Evolutionary conservation across 2,797 vertebrate genomes (phyloP), one percentile per base, ranked within the genome.

Genomic region (Dipus sagitta): DNA sequence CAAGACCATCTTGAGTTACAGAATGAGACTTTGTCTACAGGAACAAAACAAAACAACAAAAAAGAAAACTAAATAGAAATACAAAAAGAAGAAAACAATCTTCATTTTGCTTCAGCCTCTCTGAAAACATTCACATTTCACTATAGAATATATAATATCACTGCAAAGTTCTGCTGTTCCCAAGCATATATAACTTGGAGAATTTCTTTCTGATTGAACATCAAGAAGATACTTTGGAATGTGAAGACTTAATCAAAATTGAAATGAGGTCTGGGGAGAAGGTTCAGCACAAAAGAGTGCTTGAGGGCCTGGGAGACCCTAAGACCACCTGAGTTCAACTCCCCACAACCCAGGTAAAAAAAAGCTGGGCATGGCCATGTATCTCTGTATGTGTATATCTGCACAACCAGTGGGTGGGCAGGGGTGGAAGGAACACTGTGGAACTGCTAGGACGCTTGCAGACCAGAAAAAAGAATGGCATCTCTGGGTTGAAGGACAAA

Each of bases 181-280:
- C 64, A 72, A 86, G 58, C 14, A 52, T 52, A 62, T 64, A 34
- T 52, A 18, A 15, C n/a, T 74, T 80, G 14, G 47, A 87, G 42
- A 52, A 24, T 38, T 11, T 79, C 23, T 65, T 17, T 58, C 42
- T 81, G 42, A 74, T 34, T 65, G 6, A 80, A 92, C 80, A 47
- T 75, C 13, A 72, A 82, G 15, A 54, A 90, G 38, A 17, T 79
- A n/a, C 18, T 65, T 95, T 91, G 86, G 4, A 93, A 84, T 87
- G 71, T 92, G 13, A 0, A 32, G 72, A 94, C 12, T 70, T 80
- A 67, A 47, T 86, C 34, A 88, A 77, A 54, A 90, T n/a, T 92
- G 34, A 82, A 58, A 58, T 58, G 54, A 58, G 54, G 13, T 58
- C 54, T 58, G 54, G 14, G 54, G 54, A 58, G 54, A 58, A 17